These are phyloP conservation scores for Dicerorhinus sumatrensis DNA, from an alignment of 2,113 vertebrate genomes.

Conservation along the genomic window DNA sequence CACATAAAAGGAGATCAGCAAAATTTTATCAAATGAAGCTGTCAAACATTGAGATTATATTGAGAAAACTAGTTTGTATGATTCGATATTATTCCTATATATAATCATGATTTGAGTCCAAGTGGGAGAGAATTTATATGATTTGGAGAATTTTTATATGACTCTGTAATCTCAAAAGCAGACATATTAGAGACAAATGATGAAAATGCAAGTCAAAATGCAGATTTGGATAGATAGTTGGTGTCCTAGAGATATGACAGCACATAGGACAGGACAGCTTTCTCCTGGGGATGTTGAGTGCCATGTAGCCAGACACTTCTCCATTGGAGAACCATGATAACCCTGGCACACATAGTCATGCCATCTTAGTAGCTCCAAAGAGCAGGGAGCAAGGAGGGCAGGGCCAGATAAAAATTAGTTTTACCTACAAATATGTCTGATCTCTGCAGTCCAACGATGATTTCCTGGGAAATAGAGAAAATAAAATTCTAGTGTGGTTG, in stretches of 20 bases:
- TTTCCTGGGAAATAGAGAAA: background rate
- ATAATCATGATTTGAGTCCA: background rate
- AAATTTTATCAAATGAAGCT: background rate
- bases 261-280: background rate
- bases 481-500: background rate
- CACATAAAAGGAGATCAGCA: background rate
- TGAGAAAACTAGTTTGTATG: background rate
- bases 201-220: background rate
- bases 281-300: background rate
- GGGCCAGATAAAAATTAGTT: background rate
- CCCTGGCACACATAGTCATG: accelerated
- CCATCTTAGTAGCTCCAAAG: background rate
- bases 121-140: background rate
- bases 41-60: background rate
- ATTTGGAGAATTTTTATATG: background rate
- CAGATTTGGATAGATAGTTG: background rate
- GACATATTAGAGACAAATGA: background rate
- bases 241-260: background rate
- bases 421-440: background rate
- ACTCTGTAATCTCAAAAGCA: background rate
- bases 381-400: background rate
- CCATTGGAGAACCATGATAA: background rate
- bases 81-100: background rate
- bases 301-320: background rate
- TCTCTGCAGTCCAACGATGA: background rate